Evolutionary conservation across 2,113 vertebrate species (phyloP).

Genomic region (Gobius niger): DNA sequence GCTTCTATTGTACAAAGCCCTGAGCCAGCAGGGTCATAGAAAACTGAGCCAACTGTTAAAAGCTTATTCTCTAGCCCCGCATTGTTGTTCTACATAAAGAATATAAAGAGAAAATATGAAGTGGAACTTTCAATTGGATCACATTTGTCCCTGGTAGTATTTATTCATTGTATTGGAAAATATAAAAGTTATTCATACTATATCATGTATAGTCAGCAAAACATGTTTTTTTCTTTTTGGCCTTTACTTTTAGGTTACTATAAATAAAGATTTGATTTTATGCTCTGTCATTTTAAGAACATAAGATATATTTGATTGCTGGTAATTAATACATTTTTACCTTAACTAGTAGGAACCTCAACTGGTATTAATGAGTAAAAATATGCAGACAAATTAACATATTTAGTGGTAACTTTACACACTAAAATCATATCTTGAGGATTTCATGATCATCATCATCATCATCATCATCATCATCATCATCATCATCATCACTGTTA

Average conservation of each 20-base stretch:
- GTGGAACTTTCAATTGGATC: constrained; percentile 46
- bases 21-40: constrained; percentile 64
- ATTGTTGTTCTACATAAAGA: constrained; percentile 52
- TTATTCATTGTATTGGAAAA: not conserved
- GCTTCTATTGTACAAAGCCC: constrained; percentile 62
- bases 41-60: constrained; percentile 52
- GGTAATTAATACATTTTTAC: too few relatives aligned
- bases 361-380: too few relatives aligned
- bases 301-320: too few relatives aligned
- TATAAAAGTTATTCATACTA: not conserved
- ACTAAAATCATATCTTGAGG: too few relatives aligned
- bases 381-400: too few relatives aligned
- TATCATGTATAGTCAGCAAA: not conserved
- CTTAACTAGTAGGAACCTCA: too few relatives aligned
- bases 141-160: not conserved
- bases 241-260: not conserved
- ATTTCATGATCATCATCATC: too few relatives aligned
- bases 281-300: too few relatives aligned
- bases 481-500: too few relatives aligned
- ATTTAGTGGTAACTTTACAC: too few relatives aligned
- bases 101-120: constrained; percentile 9
- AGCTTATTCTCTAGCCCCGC: constrained; percentile 57
- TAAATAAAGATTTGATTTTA: not conserved
- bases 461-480: too few relatives aligned
- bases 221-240: not conserved